Evolutionary conservation across 2,797 vertebrate species (phyloP), one percentile per base, ranked within the genome.

Genomic region (Danio aesculapii): DNA sequence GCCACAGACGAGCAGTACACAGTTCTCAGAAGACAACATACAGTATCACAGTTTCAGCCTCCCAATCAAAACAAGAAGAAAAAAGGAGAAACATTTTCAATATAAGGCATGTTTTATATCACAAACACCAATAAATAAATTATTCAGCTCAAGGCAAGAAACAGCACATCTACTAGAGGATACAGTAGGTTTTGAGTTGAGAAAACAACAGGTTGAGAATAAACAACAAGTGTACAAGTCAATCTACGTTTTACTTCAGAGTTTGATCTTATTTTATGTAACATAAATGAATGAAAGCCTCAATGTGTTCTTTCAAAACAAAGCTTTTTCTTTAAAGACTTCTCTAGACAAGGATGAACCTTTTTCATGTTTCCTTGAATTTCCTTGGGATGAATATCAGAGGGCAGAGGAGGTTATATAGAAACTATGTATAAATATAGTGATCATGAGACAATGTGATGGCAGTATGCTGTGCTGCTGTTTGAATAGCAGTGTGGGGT

Each of bases 71-170:
- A 63, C 46, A 53, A 47, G 17, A 55, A 71, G 14, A 68, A 76
- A 30, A 30, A 30, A 30, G 8, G 12, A 21, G 12, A 76, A 58
- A 58, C 5, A 49, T 58, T 61, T 39, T 78, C 46, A 16, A 8
- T 69, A 39, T 55, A 10, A 68, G 8, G 39, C 21, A 58, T 30
- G 67, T 58, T 57, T 57, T 71, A 67, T 57, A 57, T 57, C 43
- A 57, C 52, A 68, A 58, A n/a, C 6, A 16, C 14, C 53, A 58
- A 49, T 59, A 58, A 77, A 77, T 77, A 66, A 66, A 44, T 66
- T 66, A 66, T 64, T 76, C 39, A 67, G 50, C 19, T 50, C 17
- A 77, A 41, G 44, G 9, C 41, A 57, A 46, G 52, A 57, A 58
- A 55, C 8, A 11, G 52, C n/a, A 3, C 0, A 75, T 58, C 14